Base-by-base conservation (phyloP, 2,113 vertebrate species). In the Oxyura jamaicensis region DNA sequence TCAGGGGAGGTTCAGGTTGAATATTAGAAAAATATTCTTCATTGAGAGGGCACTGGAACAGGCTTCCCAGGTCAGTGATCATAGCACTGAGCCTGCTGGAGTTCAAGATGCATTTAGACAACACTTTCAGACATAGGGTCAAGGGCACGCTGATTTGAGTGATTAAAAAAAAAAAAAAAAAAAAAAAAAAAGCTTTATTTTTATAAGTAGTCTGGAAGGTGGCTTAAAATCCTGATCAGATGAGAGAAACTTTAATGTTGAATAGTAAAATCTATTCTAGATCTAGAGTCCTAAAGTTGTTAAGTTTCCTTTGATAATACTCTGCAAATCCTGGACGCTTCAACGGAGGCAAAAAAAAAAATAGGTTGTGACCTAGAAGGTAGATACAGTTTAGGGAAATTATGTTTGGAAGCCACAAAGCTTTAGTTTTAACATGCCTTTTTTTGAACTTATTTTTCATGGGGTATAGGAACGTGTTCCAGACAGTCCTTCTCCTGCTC, bases 401-500 rank as follows among this genome's bases (percentile, higher is more conserved):
- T 23, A 42, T 25, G 16, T 36, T 88, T 80, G 41, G 33, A 67
- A 86, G 60, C 33, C 36, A 33, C 15, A 35, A 55, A 36, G 3
- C 6, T 46, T 39, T 39, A 52, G 6, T 91, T 95, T 95, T 89
- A 87, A 71, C 39, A 28, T 63, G 66, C 25, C 18, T 46, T 58
- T 76, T 50, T 19, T 35, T 0, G 41, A 33, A 84, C 60, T 85
- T 20, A 21, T 83, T 73, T 86, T 71, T 6, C 3, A 2, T 88
- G 76, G 21, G 48, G 4, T 95, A 46, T 96, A 99, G 99, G 99
- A 99, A 95, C 99, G 99, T 31, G 98, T 99, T 91, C 99, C 98
- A 33, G 99, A 99, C 97, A 99, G 99, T 89, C 99, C 99, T 62
- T 99, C 99, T 25, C 99, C 99, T 79, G 99, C 98, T 42, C 99